Conservation (phyloP, 2,888 invertebrate species). For the Lysandra bellargus region DNA sequence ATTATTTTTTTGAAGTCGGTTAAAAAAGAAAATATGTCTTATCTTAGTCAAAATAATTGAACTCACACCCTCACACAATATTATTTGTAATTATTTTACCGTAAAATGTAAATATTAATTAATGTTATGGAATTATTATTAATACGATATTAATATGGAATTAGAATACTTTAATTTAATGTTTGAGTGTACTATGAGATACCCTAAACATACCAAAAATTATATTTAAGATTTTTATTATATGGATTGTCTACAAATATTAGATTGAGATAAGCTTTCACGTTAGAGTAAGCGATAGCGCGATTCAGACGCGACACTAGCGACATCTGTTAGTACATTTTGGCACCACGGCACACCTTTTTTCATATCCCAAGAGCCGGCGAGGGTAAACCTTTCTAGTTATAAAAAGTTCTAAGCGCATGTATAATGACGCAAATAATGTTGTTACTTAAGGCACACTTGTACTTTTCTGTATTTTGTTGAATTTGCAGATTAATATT, state of each 20-base stretch:
- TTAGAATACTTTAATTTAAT: too few species aligned
- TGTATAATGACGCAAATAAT: background rate
- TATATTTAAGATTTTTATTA: constrained; percentile 20
- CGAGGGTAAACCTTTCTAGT: background rate
- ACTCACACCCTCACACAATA: too few species aligned
- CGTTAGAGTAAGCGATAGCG: background rate
- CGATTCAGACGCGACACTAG: background rate
- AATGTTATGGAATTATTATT: too few species aligned
- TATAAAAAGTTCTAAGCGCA: background rate
- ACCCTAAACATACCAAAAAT: background rate
- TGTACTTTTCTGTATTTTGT: too few species aligned
- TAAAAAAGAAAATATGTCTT: too few species aligned
- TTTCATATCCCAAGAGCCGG: background rate
- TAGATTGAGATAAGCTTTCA: background rate
- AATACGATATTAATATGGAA: too few species aligned
- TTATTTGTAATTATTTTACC: too few species aligned
- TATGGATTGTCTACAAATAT: background rate
- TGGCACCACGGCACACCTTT: background rate
- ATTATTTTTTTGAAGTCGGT: too few species aligned
- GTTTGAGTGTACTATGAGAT: background rate
- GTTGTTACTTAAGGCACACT: background rate
- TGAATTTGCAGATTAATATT: too few species aligned
- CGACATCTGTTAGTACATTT: background rate
- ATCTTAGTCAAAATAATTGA: too few species aligned
- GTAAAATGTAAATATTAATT: too few species aligned